Base-by-base conservation (phyloP, 2,888 invertebrate genomes). In the Netelia melanura region DNA sequence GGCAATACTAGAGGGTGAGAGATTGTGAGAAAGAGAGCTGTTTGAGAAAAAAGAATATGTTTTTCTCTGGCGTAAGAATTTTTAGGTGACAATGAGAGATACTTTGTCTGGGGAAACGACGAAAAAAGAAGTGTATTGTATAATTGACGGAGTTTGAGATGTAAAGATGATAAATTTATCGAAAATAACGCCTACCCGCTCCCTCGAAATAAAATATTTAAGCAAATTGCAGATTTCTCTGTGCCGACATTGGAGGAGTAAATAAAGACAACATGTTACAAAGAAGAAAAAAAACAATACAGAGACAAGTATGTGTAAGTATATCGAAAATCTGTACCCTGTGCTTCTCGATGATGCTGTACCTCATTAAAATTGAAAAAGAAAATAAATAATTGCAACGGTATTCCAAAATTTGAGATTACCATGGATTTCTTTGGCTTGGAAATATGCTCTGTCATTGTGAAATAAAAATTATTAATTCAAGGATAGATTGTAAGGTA, bases 401-500 rank as follows among this genome's bases (percentile, higher is more conserved):
- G 54, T 76, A 65, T 17, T 72, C 54, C 17, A 30, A 48, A 43
- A 58, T 48, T 75, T 58, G 64, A 23, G 43, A 65, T 54, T 78
- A 54, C 17, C 8, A 61, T 21, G 17, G 5, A 30, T 21, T 44
- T 61, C 38, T 61, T 67, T 67, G 56, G 44, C 56, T 38, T 62
- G 0, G 21, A 21, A 21, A 23, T 58, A 23, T 17, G 78, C 25
- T 30, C 5, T 9, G 11, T 43, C 30, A 74, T 54, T 23, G 5
- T 14, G 21, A 43, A 54, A 64, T 71, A 54, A 64, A 44, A 89
- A 89, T 88, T 87, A 83, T 87, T 87, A 86, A 88, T 87, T 89
- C 88, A 87, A 87, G 86, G 92, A 91, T 93, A 92, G 86, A 92
- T 92, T 91, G 91, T 91, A 89, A 89, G 92, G 91, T 92, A 92